Percentiles rank a stretch among this genome's conserved stretches.
These are phyloP conservation scores for Rhagonycha lutea DNA, from an alignment of 2,888 invertebrate species.

Conservation along the genomic window DNA sequence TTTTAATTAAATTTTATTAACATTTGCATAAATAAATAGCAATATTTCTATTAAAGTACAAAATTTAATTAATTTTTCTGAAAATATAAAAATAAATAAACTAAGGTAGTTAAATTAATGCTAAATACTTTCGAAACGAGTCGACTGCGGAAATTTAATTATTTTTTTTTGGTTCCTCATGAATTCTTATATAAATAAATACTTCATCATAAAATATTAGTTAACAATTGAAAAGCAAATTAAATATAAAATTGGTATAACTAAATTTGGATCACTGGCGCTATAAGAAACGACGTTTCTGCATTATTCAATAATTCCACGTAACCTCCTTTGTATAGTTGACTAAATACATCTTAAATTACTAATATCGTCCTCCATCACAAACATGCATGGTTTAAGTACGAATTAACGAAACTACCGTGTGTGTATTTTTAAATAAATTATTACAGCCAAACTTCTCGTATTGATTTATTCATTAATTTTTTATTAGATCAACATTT, in stretches of 20 bases:
- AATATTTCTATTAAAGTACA: neutral
- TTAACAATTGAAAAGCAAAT: neutral
- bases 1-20: neutral
- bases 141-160: neutral
- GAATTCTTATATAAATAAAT: neutral
- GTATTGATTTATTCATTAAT: too few species aligned
- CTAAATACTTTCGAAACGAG: neutral
- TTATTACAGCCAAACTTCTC: too few species aligned
- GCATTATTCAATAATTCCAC: too few species aligned
- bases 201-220: neutral
- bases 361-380: too few species aligned
- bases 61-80: neutral
- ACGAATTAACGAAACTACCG: too few species aligned
- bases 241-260: neutral
- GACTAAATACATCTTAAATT: too few species aligned
- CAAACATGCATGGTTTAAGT: too few species aligned
- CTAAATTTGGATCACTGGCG: too few species aligned
- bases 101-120: neutral
- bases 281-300: too few species aligned
- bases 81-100: neutral
- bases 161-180: neutral
- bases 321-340: too few species aligned
- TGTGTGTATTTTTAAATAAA: too few species aligned
- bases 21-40: neutral
- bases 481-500: too few species aligned